Base-by-base conservation (phyloP, 2,113 vertebrate genomes). In the Embiotoca jacksoni region DNA sequence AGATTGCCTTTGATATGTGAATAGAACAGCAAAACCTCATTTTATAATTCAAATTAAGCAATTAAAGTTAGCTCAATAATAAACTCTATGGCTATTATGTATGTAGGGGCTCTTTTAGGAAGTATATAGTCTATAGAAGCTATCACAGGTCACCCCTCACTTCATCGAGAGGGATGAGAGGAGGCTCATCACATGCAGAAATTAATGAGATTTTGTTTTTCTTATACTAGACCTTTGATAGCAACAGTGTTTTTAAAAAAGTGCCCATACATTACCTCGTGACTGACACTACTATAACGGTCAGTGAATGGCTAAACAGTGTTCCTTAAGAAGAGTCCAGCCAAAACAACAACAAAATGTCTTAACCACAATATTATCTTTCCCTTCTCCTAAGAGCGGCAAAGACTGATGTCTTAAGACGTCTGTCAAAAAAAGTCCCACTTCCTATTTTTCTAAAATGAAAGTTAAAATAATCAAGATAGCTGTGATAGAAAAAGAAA, bases 31-130 rank as follows among this genome's bases (percentile, higher is more conserved):
- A 64, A 81, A 70, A 50, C 30, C 72, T 75, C 0, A 69, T 87
- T 72, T 81, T 78, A 82, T 78, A 11, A 87, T 85, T 83, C 54
- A 81, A 79, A 85, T 85, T 53, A 84, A 78, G 74, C 53, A 86
- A 81, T 80, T 81, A 73, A 67, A 60, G 58, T 67, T 50, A 23
- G n/a, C n/a, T 50, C 16, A 83, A 32, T 69, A 73, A 76, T 55
- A 85, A 71, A 16, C 44, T 49, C 23, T 72, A 35, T 59, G 62
- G 14, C 23, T 78, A 35, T 16, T 64, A 78, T 82, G 46, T 47
- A 63, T 63, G 36, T 32, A 59, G 58, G 37, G 41, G 46, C 14
- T 61, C 33, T 52, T 65, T 58, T 2, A 30, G 41, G 44, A 31
- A 75, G 30, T 33, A 49, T 32, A 53, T 55, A 11, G 13, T 68